Evolutionary conservation across 2,888 invertebrate genomes (phyloP), one percentile per base, ranked within the genome.

Genomic region (Tachina grossa): DNA sequence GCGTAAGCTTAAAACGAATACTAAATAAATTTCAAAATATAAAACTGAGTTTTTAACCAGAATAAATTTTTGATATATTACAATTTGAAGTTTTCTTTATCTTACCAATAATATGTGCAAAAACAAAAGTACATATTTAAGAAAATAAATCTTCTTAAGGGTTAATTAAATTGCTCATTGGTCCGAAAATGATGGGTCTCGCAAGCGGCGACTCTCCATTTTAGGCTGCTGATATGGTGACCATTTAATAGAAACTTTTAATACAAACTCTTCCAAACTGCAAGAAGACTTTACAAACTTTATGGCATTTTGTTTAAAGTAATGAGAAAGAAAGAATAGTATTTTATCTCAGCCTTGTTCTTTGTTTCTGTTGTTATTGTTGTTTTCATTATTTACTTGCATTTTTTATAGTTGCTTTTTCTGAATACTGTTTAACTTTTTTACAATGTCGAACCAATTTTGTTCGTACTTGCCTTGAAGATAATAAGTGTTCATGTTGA

Each of bases 121-220:
- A 66, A 19, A 16, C 39, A 45, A 59, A 39, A 55, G n/a, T n/a
- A n/a, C n/a, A 41, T 65, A 16, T 74, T n/a, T 14, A 19, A 9
- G 31, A 61, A 41, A 61, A 22, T 14, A 71, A 47, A 55, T 89
- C 90, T 89, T 93, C 92, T 92, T 90, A 91, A 91, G 93, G 93
- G 91, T 90, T 90, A 92, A 92, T 90, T 90, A 92, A 92, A 92
- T 92, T 92, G 91, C 90, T 90, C 91, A 92, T 92, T 93, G 92
- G 91, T 90, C 92, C 89, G n/a, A 88, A 93, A 92, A 92, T 93
- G 92, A 92, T 92, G 91, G 91, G 92, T 92, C 92, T 90, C 90
- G 89, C 88, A 16, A 69, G 71, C 69, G 57, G n/a, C 31, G 9
- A 59, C 16, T 76, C 47, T 68, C 16, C 41, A 49, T 2, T 16